Evolutionary conservation across 2,113 vertebrate genomes (phyloP), one percentile per base, ranked within the genome.

Genomic region (Marcusenius ussheri): DNA sequence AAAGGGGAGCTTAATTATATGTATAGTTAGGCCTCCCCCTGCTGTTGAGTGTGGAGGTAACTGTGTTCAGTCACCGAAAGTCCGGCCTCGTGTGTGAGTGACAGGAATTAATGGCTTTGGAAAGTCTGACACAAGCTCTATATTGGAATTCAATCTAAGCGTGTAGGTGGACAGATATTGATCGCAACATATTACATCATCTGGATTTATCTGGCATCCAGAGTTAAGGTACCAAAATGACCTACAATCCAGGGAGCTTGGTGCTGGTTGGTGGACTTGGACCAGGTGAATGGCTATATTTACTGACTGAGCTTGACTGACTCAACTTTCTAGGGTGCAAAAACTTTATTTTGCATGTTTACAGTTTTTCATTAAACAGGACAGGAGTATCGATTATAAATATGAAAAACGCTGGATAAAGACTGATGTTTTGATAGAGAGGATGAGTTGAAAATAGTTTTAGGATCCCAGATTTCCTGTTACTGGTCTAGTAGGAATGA

Each of bases 21-120:
- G 45, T 84, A 84, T 47, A 84, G 83, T 47, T 84, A 84, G 21
- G 42, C 83, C 45, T 84, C 45, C 83, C 39, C 83, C 83, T 84
- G 39, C 83, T 84, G 83, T 47, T n/a, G 39, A 46, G 39, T 84
- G 45, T 47, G 83, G 83, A 84, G 45, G 83, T 80, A 42, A n/a
- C 83, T 84, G 83, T 84, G 42, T 42, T 45, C 45, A 10, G 42
- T 84, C 83, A 42, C 35, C 19, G 17, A 83, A 83, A n/a, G 45
- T 47, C 83, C 15, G 1, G 42, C 24, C 39, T 39, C 10, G 21
- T 1, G 2, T 80, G 74, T 35, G 35, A 80, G 15, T 42, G 74
- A 42, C 31, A 39, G 74, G 13, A 80, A 42, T 80, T 42, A 42
- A 42, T 19, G 35, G 13, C 31, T 42, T 80, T 80, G 15, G 74